Base-by-base conservation (phyloP, 1,140 invertebrate genomes). In the Brachionus asplanchnoidis region DNA sequence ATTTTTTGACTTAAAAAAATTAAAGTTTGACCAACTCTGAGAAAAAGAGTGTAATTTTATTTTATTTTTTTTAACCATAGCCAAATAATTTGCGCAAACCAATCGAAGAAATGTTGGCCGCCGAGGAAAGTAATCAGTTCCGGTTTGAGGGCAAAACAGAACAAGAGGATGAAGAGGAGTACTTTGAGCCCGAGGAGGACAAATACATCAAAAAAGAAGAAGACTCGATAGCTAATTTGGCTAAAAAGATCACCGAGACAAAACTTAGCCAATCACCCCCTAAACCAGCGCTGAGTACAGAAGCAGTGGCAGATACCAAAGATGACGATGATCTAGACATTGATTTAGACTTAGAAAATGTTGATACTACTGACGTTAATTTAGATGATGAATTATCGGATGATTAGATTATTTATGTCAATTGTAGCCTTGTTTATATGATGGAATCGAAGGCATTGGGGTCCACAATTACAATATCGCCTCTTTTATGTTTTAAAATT, bases 71-170 rank as follows among this genome's bases (percentile, higher is more conserved):
- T 56, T 70, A 85, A 92, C 32, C 32, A 6, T 89, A 94, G 91
- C 88, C 92, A 26, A 94, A 94, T 87, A 89, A 91, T 83, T 93
- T 95, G 60, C 90, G 94, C 53, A 93, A 94, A 86, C 91, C 93
- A 0, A 87, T 94, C 3, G 92, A 93, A 85, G 94, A 95, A 88
- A 93, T 94, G 92, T 82, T 86, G 78, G 89, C 88, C 17, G 92
- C 92, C 1, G 91, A 92, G 87, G 88, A 89, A 20, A 86, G 85
- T 77, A 92, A 92, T n/a, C 86, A 87, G 60, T 93, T 93, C 87
- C 20, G 14, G 60, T 60, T 36, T 82, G 36, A 82, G 40, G 1
- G 26, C 42, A 26, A 28, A 44, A 14, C 20, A 0, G 79, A 82
- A 1, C 12, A 65, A 60, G 79, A 82, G 9, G 50, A 82, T 9